Base-by-base conservation (phyloP, 2,113 vertebrate genomes). In the Galemys pyrenaicus region DNA sequence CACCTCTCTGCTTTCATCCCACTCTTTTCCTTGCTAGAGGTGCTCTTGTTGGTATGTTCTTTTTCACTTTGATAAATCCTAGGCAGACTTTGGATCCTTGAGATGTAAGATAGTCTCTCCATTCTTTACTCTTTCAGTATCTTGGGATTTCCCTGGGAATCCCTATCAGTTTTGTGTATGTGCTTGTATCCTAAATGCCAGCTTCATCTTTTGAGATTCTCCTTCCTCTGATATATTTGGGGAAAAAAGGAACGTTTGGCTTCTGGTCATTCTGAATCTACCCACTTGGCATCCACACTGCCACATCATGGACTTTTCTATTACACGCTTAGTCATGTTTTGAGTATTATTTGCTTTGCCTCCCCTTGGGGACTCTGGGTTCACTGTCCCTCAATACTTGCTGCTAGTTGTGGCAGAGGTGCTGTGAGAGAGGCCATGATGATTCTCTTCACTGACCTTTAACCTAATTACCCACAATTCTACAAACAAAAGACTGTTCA, bases 201-300 rank as follows among this genome's bases (percentile, higher is more conserved):
- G 1, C 35, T 81, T 91, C 73, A 46, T 79, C 58, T 32, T 91
- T 65, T 91, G 79, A 78, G 51, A 49, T 70, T 84, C 28, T 74
- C 19, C 58, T 92, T 68, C 32, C 39, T 82, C 30, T 70, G 28
- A 4, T 87, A 41, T 49, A 44, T 81, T 91, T 81, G n/a, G 30
- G 16, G 28, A 84, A 94, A 84, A 94, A 95, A 75, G 12, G 6
- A 84, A 9, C 44, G 9, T 56, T 71, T 88, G 51, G 65, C n/a
- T 88, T 9, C 26, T 46, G 70, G 10, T 24, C 51, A 71, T 84
- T 87, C 68, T 79, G 81, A 90, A 51, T 85, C 46, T 2, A 64
- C 13, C n/a, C 13, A 24, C 5, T 56, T 92, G 58, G 49, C 70
- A 41, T 49, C 5, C 32, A 32, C 30, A 56, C 70, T 13, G n/a